phyloP scores from a whole-genome alignment of 2,888 invertebrate species.

The Lomographa bimaculata region DNA sequence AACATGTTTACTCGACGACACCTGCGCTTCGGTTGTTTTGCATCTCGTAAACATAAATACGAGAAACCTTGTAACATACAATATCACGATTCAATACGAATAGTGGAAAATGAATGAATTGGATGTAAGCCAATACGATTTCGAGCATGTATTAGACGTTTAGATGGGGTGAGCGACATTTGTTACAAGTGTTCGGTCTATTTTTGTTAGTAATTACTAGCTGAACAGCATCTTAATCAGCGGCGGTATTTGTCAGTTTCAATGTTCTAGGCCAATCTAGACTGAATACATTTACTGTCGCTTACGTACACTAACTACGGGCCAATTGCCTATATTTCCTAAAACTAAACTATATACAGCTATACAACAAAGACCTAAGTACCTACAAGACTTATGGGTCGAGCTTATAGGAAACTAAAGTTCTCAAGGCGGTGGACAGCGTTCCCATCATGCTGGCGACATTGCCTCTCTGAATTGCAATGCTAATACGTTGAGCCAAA shows the following conservation, averaged over 20 bases:
- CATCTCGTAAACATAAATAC: slow-evolving; percentile 53
- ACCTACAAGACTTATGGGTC: too few species aligned
- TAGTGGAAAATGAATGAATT: slow-evolving; percentile 60
- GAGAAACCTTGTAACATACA: slow-evolving; percentile 30
- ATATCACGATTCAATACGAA: slow-evolving; percentile 39
- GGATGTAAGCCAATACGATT: slow-evolving; percentile 67
- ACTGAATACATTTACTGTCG: not conserved
- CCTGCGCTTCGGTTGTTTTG: slow-evolving; percentile 11
- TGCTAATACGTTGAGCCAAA: too few species aligned
- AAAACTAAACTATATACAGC: too few species aligned
- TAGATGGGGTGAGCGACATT: slow-evolving; percentile 72
- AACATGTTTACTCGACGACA: slow-evolving; percentile 24
- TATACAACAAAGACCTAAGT: too few species aligned
- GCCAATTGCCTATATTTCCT: too few species aligned
- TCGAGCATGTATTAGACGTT: slow-evolving; percentile 56
- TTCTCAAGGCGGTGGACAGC: too few species aligned
- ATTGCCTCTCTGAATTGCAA: too few species aligned
- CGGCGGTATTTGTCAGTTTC: slow-evolving; percentile 19
- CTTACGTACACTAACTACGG: too few species aligned
- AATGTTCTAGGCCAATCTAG: not conserved
- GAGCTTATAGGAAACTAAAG: too few species aligned
- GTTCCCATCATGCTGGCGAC: too few species aligned
- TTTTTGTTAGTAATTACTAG: slow-evolving; percentile 64
- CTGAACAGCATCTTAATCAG: slow-evolving; percentile 21
- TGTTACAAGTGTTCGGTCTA: slow-evolving; percentile 58